phyloP scores from a whole-genome alignment of 2,888 invertebrate species.

The Saturnia pavonia region DNA sequence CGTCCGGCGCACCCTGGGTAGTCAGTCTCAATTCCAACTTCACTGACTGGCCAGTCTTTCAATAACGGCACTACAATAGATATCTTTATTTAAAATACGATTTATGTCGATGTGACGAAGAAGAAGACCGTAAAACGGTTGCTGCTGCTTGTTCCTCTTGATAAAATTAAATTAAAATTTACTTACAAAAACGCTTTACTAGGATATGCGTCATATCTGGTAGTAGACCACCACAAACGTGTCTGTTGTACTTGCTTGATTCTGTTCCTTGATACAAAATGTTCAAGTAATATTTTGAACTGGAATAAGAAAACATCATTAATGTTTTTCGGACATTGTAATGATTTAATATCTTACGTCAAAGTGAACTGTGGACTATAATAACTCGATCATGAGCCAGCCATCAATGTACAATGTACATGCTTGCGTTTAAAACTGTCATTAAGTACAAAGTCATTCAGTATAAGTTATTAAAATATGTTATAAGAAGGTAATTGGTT shows the following conservation, averaged over 20 bases:
- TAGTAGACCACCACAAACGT: slow-evolving; percentile 72
- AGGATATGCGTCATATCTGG: slow-evolving; percentile 63
- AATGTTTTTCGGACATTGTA: neutral
- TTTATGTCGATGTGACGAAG: no score
- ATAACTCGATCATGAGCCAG: neutral
- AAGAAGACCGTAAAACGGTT: no score
- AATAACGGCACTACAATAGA: no score
- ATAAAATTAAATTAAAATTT: neutral
- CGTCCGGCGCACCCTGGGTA: no score
- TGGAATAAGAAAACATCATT: slow-evolving; percentile 36
- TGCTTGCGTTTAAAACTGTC: neutral
- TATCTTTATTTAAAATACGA: no score
- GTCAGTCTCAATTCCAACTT: no score
- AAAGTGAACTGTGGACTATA: neutral
- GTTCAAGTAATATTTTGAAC: slow-evolving; percentile 56
- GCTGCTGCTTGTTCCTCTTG: no score
- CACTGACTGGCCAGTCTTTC: no score
- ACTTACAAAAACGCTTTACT: slow-evolving; percentile 67
- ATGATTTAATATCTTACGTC: neutral
- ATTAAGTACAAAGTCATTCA: neutral
- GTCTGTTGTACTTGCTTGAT: slow-evolving; percentile 61
- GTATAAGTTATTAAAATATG: no score
- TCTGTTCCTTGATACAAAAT: slow-evolving; percentile 62
- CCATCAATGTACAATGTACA: neutral
- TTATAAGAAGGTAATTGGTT: no score